Base-by-base conservation (phyloP, 1,140 invertebrate genomes). In the Temnothorax curvispinosus region DNA sequence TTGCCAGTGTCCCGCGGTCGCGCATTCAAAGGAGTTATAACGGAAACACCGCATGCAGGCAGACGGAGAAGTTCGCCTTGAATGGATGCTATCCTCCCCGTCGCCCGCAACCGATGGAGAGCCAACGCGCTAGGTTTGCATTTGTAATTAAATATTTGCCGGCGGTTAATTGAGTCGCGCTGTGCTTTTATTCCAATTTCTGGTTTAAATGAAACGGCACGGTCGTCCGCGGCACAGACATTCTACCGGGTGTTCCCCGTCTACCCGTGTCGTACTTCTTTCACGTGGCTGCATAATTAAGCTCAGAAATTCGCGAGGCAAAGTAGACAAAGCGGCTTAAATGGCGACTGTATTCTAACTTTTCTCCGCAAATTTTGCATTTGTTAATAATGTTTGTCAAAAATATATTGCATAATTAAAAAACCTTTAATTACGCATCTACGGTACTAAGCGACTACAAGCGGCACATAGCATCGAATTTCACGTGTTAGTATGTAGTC, bases 101-200 rank as follows among this genome's bases (percentile, higher is more conserved):
- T 58, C 60, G 69, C 82, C 52, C 21, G 41, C 88, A 56, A 80
- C 89, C 88, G 88, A 90, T 86, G 89, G 81, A 86, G 72, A 52
- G 62, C 85, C 78, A 87, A 89, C 87, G 50, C 64, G 56, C 75
- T 67, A 87, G 87, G 88, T 91, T 90, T 90, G 90, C 87, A 87
- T 91, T 91, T 88, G 90, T 91, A 91, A 91, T 91, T 90, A 91
- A 91, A 91, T 91, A 91, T 91, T 91, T 90, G 90, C 89, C 84
- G 74, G 87, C 67, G 90, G 90, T 91, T 91, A 91, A 91, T 91
- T 91, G 90, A 90, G 90, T 90, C 87, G 87, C 89, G 82, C 87
- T 91, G 87, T 87, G 84, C 89, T 91, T 88, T 91, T 90, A 91
- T 91, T 90, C 89, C 90, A 90, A 91, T 91, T 90, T 87, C 90